These are phyloP conservation scores for Malurus melanocephalus DNA, from an alignment of 2,113 vertebrate genomes.

Conservation along the genomic window DNA sequence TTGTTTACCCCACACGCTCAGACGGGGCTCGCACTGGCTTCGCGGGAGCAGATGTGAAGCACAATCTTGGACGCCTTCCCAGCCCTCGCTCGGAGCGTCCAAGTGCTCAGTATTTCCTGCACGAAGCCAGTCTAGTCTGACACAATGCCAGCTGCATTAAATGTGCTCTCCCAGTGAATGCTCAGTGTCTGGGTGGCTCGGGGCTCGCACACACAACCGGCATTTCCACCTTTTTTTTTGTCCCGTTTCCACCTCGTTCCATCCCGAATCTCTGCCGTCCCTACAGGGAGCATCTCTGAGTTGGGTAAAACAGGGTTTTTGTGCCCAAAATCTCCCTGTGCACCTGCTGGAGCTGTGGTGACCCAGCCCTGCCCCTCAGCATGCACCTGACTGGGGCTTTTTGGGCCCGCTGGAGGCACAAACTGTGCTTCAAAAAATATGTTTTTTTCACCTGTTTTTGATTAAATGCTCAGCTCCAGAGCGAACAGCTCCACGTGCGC, in stretches of 20 bases:
- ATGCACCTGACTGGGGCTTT: background rate
- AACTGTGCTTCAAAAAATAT: background rate
- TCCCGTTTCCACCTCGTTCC: background rate
- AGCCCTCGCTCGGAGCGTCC: conserved; percentile 57
- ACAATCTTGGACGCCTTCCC: conserved; percentile 72
- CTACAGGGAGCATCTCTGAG: rapidly evolving
- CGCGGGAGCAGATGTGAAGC: conserved; percentile 76
- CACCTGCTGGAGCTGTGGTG: background rate
- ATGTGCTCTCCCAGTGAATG: conserved; percentile 9
- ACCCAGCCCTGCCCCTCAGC: background rate
- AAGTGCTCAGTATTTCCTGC: conserved; percentile 76
- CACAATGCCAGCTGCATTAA: conserved; percentile 51
- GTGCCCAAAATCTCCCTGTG: rapidly evolving
- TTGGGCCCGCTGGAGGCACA: background rate
- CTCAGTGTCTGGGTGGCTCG: conserved; percentile 50
- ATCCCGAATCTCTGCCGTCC: background rate
- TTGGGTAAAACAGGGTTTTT: rapidly evolving
- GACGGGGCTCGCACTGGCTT: conserved; percentile 55
- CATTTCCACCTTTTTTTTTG: background rate
- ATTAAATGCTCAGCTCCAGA: background rate
- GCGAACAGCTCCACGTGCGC: background rate
- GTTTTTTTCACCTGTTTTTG: background rate
- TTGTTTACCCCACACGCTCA: conserved; percentile 54
- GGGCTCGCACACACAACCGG: background rate
- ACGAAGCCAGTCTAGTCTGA: conserved; percentile 65